Evolutionary conservation across 2,888 invertebrate species (phyloP).

Genomic region (Platycheirus albimanus): DNA sequence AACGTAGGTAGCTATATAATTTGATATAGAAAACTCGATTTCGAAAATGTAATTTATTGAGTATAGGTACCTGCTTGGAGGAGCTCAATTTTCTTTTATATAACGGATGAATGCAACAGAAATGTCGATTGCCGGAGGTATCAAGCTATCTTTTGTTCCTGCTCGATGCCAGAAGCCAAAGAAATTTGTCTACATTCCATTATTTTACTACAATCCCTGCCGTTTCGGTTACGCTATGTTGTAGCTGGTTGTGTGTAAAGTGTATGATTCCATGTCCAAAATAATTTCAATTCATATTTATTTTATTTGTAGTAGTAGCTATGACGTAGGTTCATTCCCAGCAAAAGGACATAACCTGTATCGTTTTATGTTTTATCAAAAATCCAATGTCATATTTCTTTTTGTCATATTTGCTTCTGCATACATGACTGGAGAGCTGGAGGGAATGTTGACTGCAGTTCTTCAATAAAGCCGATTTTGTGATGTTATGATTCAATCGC

Average conservation of each 20-base stretch:
- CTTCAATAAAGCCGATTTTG: constrained; percentile 1
- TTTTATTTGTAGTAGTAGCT: no score
- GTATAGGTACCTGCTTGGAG: background rate
- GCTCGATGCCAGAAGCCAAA: background rate
- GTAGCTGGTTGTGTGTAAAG: no score
- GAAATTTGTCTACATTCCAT: constrained; percentile 11
- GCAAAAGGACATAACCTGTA: background rate
- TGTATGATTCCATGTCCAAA: no score
- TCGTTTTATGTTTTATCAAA: background rate
- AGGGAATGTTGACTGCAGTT: background rate
- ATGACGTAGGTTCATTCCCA: no score
- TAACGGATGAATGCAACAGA: constrained; percentile 18
- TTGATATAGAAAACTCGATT: constrained; percentile 15
- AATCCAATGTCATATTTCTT: background rate
- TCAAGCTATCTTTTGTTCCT: constrained; percentile 9
- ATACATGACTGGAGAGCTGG: background rate
- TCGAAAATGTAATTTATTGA: constrained; percentile 18
- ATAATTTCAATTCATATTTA: no score
- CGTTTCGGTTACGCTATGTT: no score
- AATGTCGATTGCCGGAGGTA: constrained; percentile 8
- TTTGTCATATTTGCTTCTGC: background rate
- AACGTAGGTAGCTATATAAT: background rate
- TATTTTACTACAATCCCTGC: background rate
- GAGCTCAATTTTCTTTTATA: background rate
- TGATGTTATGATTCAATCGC: constrained; percentile 11